Base-by-base conservation (phyloP, 2,888 invertebrate species). In the Cartodere bifasciata region DNA sequence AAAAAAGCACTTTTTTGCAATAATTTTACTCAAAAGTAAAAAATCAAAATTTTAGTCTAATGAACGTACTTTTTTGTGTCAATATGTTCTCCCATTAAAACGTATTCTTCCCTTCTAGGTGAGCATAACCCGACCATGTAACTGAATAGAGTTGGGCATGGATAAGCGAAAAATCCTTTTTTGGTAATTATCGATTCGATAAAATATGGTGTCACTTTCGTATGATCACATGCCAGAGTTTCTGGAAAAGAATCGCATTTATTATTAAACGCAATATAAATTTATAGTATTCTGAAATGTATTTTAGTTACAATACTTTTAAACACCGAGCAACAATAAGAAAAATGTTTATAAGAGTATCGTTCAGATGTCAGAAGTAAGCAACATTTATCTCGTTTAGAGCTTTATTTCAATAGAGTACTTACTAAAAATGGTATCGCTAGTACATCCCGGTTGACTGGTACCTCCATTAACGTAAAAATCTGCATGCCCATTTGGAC, bases 401-500 rank as follows among this genome's bases (percentile, higher is more conserved):
- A n/a, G n/a, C n/a, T n/a, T n/a, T n/a, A n/a, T n/a, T n/a, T n/a
- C 6, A 7, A 20, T 6, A 20, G 6, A 29, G 20, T 38, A 61
- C 75, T 75, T 68, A 85, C 85, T 79, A 48, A 85, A 82, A 27
- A 86, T 65, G 0, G 84, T 84, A 37, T 80, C 72, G 34, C 82
- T 81, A 3, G 79, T 78, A 53, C 87, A 87, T 36, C 85, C 86
- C 1, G 87, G 87, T 47, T 87, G 87, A 49, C 85, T 82, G 16
- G 85, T 84, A 13, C 87, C 82, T 1, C 87, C 87, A 49, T 87
- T 87, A 28, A 87, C 81, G 56, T 86, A 87, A 56, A 85, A 87
- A 55, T 87, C 87, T 1, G 83, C 86, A 52, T 87, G 86, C 0
- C 86, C 86, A 40, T 78, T 85, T 1, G 85, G 84, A 3, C 86